Percentiles rank a stretch among this genome's conserved stretches.
Evolutionary conservation across 1,140 invertebrate species (phyloP).

Genomic region (Chelonus insularis): DNA sequence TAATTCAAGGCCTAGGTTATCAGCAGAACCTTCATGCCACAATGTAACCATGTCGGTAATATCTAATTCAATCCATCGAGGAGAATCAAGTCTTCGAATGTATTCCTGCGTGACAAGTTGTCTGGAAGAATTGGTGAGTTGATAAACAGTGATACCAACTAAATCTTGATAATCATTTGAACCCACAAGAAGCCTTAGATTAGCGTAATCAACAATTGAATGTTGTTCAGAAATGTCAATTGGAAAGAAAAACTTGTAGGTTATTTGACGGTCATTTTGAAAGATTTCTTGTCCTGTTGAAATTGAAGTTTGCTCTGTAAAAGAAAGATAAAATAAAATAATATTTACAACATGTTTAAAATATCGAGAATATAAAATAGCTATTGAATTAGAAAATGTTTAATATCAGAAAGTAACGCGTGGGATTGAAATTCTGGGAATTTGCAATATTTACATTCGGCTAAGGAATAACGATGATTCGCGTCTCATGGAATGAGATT

Average conservation of each 20-base stretch:
- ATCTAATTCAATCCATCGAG: slow-evolving; percentile 64
- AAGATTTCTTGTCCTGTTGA: slow-evolving; percentile 30
- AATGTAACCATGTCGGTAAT: slow-evolving; percentile 57
- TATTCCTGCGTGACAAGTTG: slow-evolving; percentile 17
- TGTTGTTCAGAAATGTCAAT: slow-evolving; percentile 38
- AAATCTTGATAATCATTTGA: slow-evolving; percentile 8
- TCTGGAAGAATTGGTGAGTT: slow-evolving; percentile 16
- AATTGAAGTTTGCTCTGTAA: slow-evolving; percentile 42
- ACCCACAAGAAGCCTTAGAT: slow-evolving; percentile 38
- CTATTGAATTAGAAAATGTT: too few relatives aligned
- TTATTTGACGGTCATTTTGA: slow-evolving; percentile 21
- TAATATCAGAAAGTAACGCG: too few relatives aligned
- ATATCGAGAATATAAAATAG: too few relatives aligned
- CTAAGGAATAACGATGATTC: too few relatives aligned
- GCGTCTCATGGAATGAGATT: too few relatives aligned
- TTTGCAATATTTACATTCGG: too few relatives aligned
- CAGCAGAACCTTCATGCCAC: slow-evolving; percentile 55
- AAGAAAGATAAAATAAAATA: slow-evolving; percentile 19
- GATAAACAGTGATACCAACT: slow-evolving; percentile 31
- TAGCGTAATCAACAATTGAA: slow-evolving; percentile 40
- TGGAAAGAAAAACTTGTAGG: slow-evolving; percentile 41
- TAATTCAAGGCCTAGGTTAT: slow-evolving; percentile 61
- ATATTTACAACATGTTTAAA: too few relatives aligned
- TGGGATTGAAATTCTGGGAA: too few relatives aligned
- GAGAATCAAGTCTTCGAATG: slow-evolving; percentile 3